Percentiles rank a stretch among this genome's conserved stretches.
phyloP scores from a whole-genome alignment of 2,797 vertebrate species.

The Alfaro cultratus region DNA sequence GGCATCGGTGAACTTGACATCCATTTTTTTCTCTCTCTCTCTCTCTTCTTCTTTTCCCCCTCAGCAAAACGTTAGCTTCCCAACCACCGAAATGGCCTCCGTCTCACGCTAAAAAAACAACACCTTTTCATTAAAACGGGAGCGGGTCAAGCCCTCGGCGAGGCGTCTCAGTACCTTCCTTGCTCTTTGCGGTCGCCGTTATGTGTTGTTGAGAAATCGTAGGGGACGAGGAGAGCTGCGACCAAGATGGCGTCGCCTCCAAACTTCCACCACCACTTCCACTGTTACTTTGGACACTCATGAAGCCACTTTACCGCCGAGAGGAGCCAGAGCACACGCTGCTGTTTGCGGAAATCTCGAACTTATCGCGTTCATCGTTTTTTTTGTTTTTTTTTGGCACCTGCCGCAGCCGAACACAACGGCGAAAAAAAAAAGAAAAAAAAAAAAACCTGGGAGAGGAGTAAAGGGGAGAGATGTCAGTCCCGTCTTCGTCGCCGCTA shows the following conservation, averaged over 20 bases:
- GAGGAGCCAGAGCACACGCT: slow-evolving; percentile 71
- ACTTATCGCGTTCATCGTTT: slow-evolving; percentile 66
- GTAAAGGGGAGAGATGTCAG: background rate
- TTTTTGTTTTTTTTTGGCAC: slow-evolving; percentile 46
- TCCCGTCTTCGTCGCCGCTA: slow-evolving; percentile 42
- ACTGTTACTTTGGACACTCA: slow-evolving; percentile 99
- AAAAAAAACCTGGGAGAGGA: slow-evolving; percentile 1
- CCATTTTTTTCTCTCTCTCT: slow-evolving; percentile 53
- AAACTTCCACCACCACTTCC: slow-evolving; percentile 93
- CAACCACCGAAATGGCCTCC: slow-evolving; percentile 23
- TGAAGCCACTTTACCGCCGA: slow-evolving; percentile 91
- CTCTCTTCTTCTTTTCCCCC: slow-evolving; percentile 37
- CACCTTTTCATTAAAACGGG: slow-evolving; percentile 19
- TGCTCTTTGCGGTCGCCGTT: slow-evolving; percentile 88
- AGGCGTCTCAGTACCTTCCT: slow-evolving; percentile 86
- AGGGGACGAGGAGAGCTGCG: slow-evolving; percentile 96
- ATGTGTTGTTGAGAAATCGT: slow-evolving; percentile 89
- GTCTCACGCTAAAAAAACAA: slow-evolving; percentile 10
- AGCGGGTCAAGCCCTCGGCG: slow-evolving; percentile 37
- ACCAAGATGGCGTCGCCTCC: slow-evolving; percentile 99
- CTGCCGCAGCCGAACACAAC: slow-evolving; percentile 54
- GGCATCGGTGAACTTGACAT: slow-evolving; percentile 79
- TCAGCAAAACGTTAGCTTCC: slow-evolving; percentile 39
- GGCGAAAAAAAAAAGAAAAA: background rate
- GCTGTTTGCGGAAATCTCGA: slow-evolving; percentile 65